These are phyloP conservation scores for Mesocentrotus franciscanus DNA, from an alignment of 53 echinoderm and acorn worm genomes.

Conservation along the genomic window DNA sequence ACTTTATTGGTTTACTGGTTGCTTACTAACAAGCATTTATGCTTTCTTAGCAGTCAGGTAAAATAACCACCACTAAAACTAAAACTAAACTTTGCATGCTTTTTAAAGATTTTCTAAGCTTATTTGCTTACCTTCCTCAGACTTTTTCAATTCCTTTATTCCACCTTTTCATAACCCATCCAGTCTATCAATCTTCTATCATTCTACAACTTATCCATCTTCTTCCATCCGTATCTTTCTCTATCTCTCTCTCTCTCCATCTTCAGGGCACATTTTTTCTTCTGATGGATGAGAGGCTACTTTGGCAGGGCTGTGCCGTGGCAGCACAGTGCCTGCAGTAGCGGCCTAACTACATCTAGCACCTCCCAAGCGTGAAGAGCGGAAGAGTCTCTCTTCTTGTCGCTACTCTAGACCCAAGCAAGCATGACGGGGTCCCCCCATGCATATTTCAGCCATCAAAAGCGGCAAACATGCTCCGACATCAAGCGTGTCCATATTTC, in stretches of 20 bases:
- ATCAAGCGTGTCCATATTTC: conserved; percentile 69
- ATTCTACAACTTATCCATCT: conserved; percentile 11
- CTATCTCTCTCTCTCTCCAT: conserved; percentile 53
- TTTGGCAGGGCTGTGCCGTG: conserved; percentile 25
- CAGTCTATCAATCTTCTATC: conserved; percentile 47
- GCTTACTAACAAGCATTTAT: too few relatives aligned
- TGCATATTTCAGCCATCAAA: conserved; percentile 70
- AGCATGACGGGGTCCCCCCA: conserved; percentile 68
- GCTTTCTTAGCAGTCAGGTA: too few relatives aligned
- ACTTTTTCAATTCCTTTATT: neutral
- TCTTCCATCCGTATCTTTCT: neutral
- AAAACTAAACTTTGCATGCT: too few relatives aligned
- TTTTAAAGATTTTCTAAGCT: neutral
- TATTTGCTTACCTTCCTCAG: neutral
- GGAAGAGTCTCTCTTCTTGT: conserved; percentile 58
- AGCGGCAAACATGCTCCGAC: conserved; percentile 67
- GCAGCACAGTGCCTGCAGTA: conserved; percentile 57
- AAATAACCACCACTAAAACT: too few relatives aligned
- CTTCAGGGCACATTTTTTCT: conserved; percentile 44
- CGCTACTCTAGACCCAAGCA: conserved; percentile 57
- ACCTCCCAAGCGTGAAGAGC: conserved; percentile 70
- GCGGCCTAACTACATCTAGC: conserved; percentile 69
- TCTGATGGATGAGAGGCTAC: conserved; percentile 64
- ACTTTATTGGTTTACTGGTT: too few relatives aligned
- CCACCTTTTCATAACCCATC: neutral